Percentiles rank a stretch among this genome's conserved stretches.
Conservation (phyloP, 2,797 vertebrate genomes). For the Pipistrellus kuhlii region DNA sequence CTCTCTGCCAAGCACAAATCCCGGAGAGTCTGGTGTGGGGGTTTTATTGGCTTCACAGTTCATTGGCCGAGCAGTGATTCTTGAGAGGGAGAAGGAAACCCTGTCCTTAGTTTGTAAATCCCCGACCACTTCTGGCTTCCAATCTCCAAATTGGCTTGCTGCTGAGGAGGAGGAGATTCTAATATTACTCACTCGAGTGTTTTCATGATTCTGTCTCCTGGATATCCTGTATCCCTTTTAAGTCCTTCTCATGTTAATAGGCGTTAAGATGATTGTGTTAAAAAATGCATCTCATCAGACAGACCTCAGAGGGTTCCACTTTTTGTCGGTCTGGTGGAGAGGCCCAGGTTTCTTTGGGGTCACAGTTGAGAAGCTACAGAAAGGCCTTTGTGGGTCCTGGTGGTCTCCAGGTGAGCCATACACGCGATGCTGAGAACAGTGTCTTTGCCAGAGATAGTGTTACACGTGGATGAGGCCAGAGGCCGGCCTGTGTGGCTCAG, state of each 20-base stretch:
- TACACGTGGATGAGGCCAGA: not conserved
- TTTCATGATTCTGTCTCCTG: not conserved
- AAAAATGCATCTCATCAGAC: not conserved
- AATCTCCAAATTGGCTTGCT: slow-evolving; percentile 1
- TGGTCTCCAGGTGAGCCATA: not conserved
- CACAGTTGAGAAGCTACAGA: not conserved
- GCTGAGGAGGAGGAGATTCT: not conserved
- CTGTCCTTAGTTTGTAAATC: slow-evolving; percentile 22
- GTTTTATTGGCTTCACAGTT: slow-evolving; percentile 59
- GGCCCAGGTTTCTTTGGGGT: not conserved
- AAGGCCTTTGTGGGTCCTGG: not conserved
- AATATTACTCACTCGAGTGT: not conserved
- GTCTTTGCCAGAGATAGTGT: not conserved
- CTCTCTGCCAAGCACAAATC: slow-evolving; percentile 34
- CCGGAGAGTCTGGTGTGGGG: not conserved
- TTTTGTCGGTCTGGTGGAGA: not conserved
- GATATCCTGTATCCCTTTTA: not conserved
- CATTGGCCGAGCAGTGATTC: slow-evolving; percentile 41
- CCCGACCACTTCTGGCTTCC: slow-evolving; percentile 27
- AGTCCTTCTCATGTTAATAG: not conserved
- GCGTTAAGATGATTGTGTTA: no score
- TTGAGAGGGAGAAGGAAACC: not conserved
- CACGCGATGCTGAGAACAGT: not conserved
- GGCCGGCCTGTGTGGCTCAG: no score
- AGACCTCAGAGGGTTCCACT: not conserved